phyloP scores from a whole-genome alignment of 1,140 invertebrate species.

The Brachystomella parvula region DNA sequence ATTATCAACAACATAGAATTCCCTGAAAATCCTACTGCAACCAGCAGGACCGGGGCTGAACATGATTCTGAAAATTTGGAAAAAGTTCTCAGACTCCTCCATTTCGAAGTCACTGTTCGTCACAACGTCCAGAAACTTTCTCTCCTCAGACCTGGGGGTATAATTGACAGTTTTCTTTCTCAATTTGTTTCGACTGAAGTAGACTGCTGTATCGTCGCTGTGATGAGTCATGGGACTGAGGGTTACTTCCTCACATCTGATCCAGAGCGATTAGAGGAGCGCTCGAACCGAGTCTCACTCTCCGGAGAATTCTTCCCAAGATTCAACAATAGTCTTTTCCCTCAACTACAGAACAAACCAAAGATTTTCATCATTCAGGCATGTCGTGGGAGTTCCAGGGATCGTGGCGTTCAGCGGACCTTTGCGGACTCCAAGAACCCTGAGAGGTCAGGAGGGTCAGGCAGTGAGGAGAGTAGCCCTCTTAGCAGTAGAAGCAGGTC shows the following conservation, averaged over 20 bases:
- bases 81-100: slow-evolving; percentile 48
- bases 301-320: slow-evolving; percentile 24
- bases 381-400: slow-evolving; percentile 41
- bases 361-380: slow-evolving; percentile 45
- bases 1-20: slow-evolving; percentile 53
- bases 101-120: slow-evolving; percentile 46
- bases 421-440: slow-evolving; percentile 17
- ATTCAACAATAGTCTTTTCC: slow-evolving; percentile 39
- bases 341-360: slow-evolving; percentile 40
- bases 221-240: slow-evolving; percentile 52
- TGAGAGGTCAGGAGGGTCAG: slow-evolving; percentile 2
- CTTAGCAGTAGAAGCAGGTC: background rate
- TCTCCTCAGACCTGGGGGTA: background rate
- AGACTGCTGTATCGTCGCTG: slow-evolving; percentile 51
- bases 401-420: slow-evolving; percentile 23
- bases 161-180: slow-evolving; percentile 20
- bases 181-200: slow-evolving; percentile 19
- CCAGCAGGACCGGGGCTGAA: slow-evolving; percentile 46
- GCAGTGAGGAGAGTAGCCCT: slow-evolving; percentile 4
- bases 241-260: slow-evolving; percentile 15
- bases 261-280: slow-evolving; percentile 7
- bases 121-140: slow-evolving; percentile 43
- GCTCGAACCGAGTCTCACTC: slow-evolving; percentile 17
- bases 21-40: slow-evolving; percentile 28
- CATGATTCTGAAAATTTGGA: slow-evolving; percentile 48